Evolutionary conservation across 1,140 invertebrate genomes (phyloP), one percentile per base, ranked within the genome.

Genomic region (Cotesia typhae): DNA sequence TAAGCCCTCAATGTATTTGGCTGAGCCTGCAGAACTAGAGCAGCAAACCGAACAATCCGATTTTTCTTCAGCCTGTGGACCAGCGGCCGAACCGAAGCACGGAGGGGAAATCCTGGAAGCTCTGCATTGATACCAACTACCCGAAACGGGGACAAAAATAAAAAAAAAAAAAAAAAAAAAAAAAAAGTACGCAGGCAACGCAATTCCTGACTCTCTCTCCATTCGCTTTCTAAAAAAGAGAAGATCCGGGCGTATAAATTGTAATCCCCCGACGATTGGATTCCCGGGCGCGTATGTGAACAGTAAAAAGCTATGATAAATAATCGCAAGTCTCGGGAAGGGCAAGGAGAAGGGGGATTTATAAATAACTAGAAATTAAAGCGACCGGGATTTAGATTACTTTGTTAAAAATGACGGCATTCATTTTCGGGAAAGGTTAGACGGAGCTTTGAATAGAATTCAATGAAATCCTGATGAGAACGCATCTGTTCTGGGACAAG

Each of bases 11-110:
- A 69, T 69, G 67, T 69, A 69, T 71, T 74, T 63, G 76, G 77
- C 76, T 79, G 80, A 81, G 78, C 79, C 76, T 81, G 80, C 79
- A 73, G 76, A 81, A 76, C 78, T 79, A 76, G 77, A 67, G 78
- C 79, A 82, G 80, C 79, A 80, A 80, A 80, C 78, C 73, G 78
- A 77, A 80, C 78, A 80, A 80, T 80, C 78, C 77, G 76, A 73
- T 74, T 76, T 75, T 77, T 79, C 74, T 35, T 64, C 41, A 66
- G 12, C n/a, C 5, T 41, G 3, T 41, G 38, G 1, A 55, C n/a
- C 14, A n/a, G 53, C n/a, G 12, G 3, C 10, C 57, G 57, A 14
- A 17, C 14, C 17, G 57, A 59, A 10, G 20, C 20, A 9, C 38
- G 12, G 12, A 12, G 10, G 36, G n/a, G n/a, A n/a, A 12, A 36